Conservation (phyloP, 2,797 vertebrate genomes). For the Diglossa cyanea region DNA sequence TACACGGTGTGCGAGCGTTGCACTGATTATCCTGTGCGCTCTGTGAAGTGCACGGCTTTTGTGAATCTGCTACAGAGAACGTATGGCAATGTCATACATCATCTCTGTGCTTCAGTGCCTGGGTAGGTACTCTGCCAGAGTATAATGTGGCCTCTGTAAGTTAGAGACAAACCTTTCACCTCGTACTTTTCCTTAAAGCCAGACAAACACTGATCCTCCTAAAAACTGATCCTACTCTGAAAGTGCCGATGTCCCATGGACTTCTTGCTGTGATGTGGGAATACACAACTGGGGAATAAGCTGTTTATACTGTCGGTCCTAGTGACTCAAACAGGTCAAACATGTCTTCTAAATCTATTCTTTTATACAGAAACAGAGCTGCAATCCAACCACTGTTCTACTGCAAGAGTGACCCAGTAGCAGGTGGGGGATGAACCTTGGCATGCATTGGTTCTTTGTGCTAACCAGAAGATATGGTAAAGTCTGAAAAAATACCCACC, state of each 20-base stretch:
- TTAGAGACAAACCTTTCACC: not conserved
- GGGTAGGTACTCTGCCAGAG: not conserved
- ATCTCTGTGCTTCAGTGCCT: not conserved
- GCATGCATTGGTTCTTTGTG: not conserved
- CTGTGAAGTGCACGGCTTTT: not conserved
- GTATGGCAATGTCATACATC: not conserved
- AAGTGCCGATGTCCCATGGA: accelerated
- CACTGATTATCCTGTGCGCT: not conserved
- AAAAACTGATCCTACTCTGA: not conserved
- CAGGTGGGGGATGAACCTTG: not conserved
- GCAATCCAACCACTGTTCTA: not conserved
- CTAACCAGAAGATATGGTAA: not conserved
- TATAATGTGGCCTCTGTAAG: not conserved
- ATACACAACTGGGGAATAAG: not conserved
- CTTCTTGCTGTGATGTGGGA: not conserved
- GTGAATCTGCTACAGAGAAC: not conserved
- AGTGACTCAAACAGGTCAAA: not conserved
- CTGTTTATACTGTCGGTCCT: not conserved
- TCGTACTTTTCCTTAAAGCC: not conserved
- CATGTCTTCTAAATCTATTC: not conserved
- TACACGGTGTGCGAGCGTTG: slow-evolving; percentile 26
- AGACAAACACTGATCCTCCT: not conserved
- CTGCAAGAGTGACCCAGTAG: not conserved
- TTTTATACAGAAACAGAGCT: not conserved
- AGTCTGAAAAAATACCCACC: not conserved